Evolutionary conservation across 2,113 vertebrate species (phyloP).

Genomic region (Rhagologus leucostigma): DNA sequence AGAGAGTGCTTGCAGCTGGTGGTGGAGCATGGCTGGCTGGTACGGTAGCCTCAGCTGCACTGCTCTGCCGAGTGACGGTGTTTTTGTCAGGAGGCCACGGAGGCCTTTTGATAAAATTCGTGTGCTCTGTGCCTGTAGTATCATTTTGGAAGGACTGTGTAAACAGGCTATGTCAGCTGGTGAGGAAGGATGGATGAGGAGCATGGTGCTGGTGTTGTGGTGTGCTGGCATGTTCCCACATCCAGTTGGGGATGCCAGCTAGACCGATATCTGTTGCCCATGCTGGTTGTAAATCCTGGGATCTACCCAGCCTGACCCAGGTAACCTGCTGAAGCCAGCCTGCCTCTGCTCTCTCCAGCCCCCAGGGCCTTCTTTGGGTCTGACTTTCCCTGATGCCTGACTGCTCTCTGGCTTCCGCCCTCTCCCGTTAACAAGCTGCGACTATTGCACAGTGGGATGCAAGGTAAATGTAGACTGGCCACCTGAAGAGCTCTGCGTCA

Average conservation of each 20-base stretch:
- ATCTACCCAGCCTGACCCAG: not conserved
- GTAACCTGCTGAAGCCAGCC: not conserved
- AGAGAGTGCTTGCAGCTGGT: not conserved
- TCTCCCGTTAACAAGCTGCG: not conserved
- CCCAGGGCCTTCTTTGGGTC: not conserved
- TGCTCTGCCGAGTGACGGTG: not conserved
- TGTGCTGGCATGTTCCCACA: not conserved
- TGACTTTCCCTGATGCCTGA: not conserved
- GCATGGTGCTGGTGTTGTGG: not conserved
- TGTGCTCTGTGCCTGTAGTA: not conserved
- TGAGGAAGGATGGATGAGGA: not conserved
- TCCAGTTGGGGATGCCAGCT: not conserved
- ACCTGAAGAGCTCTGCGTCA: not conserved
- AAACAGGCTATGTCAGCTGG: not conserved
- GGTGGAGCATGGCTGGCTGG: not conserved
- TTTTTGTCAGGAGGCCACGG: not conserved
- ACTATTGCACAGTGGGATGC: not conserved
- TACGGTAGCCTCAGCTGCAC: not conserved
- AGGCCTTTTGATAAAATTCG: not conserved
- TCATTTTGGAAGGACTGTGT: not conserved
- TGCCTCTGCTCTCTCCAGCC: not conserved
- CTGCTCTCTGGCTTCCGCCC: not conserved
- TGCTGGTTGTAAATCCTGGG: not conserved
- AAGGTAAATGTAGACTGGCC: not conserved
- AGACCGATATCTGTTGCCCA: accelerated